Percentiles rank a stretch among this genome's conserved stretches.
Evolutionary conservation across 1,140 invertebrate species (phyloP).

Genomic region (Drosophila pallidifrons): DNA sequence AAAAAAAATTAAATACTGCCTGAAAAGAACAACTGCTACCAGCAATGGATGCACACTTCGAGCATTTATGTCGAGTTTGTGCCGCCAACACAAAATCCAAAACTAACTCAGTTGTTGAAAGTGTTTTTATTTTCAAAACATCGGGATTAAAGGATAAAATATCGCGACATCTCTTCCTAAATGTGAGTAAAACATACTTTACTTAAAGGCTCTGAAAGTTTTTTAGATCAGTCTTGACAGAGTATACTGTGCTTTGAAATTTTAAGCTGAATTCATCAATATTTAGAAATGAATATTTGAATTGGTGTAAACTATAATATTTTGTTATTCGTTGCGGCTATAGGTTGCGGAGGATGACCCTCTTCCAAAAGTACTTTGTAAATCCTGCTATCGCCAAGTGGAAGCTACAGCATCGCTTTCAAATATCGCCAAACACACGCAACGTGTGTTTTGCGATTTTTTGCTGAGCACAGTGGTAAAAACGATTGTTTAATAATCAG

Average conservation of each 20-base stretch:
- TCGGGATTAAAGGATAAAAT: constrained; percentile 74
- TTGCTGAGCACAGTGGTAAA: constrained; percentile 72
- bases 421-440: constrained; percentile 79
- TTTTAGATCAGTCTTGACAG: too few species aligned
- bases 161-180: constrained; percentile 69
- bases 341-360: constrained; percentile 74
- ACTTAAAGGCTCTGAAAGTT: neutral
- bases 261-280: neutral
- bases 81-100: constrained; percentile 79
- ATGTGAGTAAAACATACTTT: constrained; percentile 38
- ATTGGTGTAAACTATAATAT: neutral
- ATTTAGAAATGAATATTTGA: neutral
- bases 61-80: constrained; percentile 78
- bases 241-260: neutral
- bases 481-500: constrained; percentile 1
- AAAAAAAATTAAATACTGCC: too few species aligned
- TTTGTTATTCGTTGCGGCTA: neutral
- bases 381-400: constrained; percentile 79
- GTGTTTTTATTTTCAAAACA: constrained; percentile 80
- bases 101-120: constrained; percentile 77
- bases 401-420: constrained; percentile 79
- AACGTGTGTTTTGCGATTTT: constrained; percentile 74
- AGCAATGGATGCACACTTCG: constrained; percentile 72
- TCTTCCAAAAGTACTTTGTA: constrained; percentile 77
- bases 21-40: too few species aligned